Percentiles rank a stretch among this genome's conserved stretches.
Conservation (phyloP, 2,797 vertebrate genomes). For the Heliangelus exortis region DNA sequence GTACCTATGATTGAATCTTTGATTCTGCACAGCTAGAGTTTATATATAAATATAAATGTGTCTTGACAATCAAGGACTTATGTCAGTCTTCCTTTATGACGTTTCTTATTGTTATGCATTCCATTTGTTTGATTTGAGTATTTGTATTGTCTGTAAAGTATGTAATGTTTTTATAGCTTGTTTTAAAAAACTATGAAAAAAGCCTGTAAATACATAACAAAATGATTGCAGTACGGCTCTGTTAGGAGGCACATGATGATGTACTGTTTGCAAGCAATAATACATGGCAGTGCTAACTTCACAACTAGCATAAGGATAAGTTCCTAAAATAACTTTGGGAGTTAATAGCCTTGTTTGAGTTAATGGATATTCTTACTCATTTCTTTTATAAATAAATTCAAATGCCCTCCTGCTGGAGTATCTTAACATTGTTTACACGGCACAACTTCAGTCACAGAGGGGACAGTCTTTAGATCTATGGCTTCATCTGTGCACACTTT, state of each 20-base stretch:
- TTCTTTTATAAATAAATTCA: slow-evolving; percentile 80
- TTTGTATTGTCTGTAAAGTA: slow-evolving; percentile 92
- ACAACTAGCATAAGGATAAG: slow-evolving; percentile 80
- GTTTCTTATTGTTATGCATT: slow-evolving; percentile 89
- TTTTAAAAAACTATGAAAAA: slow-evolving; percentile 74
- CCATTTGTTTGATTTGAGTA: slow-evolving; percentile 87
- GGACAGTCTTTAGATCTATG: slow-evolving; percentile 75
- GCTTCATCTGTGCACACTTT: slow-evolving; percentile 69
- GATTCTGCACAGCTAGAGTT: slow-evolving; percentile 87
- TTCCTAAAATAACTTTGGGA: slow-evolving; percentile 82
- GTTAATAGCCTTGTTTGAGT: slow-evolving; percentile 77
- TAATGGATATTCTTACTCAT: slow-evolving; percentile 72
- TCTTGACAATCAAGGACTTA: slow-evolving; percentile 93
- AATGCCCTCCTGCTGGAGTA: slow-evolving; percentile 78
- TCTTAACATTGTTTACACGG: slow-evolving; percentile 81
- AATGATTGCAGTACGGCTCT: slow-evolving; percentile 80
- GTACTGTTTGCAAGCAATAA: slow-evolving; percentile 86
- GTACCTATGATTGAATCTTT: slow-evolving; percentile 84
- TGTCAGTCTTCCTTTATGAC: slow-evolving; percentile 82
- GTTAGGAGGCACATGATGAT: slow-evolving; percentile 79
- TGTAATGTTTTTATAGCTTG: slow-evolving; percentile 89
- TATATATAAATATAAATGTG: slow-evolving; percentile 87
- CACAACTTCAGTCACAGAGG: slow-evolving; percentile 76
- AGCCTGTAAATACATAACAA: slow-evolving; percentile 80
- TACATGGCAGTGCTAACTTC: slow-evolving; percentile 81